These are phyloP conservation scores for Orussus abietinus DNA, from an alignment of 1,140 invertebrate species.

Conservation along the genomic window DNA sequence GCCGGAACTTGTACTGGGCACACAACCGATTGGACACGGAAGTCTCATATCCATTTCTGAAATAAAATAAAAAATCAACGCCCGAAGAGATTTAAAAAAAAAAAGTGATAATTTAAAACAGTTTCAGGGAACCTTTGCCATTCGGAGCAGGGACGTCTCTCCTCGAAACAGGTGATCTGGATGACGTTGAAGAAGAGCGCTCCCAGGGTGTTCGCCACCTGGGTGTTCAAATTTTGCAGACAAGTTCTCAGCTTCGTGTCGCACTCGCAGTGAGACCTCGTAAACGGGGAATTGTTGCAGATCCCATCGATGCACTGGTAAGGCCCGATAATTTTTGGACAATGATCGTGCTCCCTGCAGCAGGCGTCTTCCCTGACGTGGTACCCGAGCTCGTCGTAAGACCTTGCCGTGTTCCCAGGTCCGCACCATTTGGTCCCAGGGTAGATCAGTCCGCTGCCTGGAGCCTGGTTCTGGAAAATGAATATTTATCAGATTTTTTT, in stretches of 20 bases:
- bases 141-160: slow-evolving; percentile 61
- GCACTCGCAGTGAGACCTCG: slow-evolving; percentile 70
- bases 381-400: slow-evolving; percentile 64
- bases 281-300: slow-evolving; percentile 66
- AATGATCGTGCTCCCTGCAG: slow-evolving; percentile 75
- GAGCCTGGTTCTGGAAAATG: slow-evolving; percentile 30
- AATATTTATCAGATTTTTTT: too few species aligned
- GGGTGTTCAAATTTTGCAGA: slow-evolving; percentile 62
- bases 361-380: slow-evolving; percentile 66
- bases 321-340: slow-evolving; percentile 59
- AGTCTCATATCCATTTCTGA: slow-evolving; percentile 59
- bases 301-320: slow-evolving; percentile 62
- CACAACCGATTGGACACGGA: slow-evolving; percentile 57
- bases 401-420: slow-evolving; percentile 60
- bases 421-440: slow-evolving; percentile 74
- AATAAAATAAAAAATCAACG: slow-evolving; percentile 25
- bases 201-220: slow-evolving; percentile 65
- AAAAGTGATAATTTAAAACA: slow-evolving; percentile 5
- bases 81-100: slow-evolving; percentile 2
- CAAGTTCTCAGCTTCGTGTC: slow-evolving; percentile 66
- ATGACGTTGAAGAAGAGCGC: slow-evolving; percentile 69
- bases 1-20: slow-evolving; percentile 61
- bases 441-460: slow-evolving; percentile 47
- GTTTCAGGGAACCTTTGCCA: slow-evolving; percentile 56
- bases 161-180: slow-evolving; percentile 65